Base-by-base conservation (phyloP, 2,797 vertebrate species). In the Melanotaenia pygmaea region DNA sequence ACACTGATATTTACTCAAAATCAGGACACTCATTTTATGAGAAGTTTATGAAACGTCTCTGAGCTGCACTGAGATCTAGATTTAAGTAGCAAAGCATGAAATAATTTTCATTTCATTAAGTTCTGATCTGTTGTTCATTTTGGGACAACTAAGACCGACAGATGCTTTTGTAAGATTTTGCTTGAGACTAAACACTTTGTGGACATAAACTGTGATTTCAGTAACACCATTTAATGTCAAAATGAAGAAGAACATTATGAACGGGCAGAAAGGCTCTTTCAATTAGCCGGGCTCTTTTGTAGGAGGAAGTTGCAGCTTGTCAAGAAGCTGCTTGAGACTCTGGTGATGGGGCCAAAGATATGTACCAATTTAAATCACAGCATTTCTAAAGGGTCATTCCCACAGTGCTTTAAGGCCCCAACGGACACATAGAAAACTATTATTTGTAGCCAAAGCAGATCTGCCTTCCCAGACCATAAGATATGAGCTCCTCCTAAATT, bases 401-500 rank as follows among this genome's bases (percentile, higher is more conserved):
- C 89, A 91, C 82, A 76, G 75, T 53, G 51, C 73, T 76, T 70
- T 45, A 75, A 66, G 56, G n/a, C 76, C 79, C 68, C 58, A 56
- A 24, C 14, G 70, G 61, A 70, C 84, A 85, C 65, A 84, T 14
- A 53, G 53, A 72, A 63, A 82, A 73, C 35, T 50, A 67, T 76
- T 54, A 77, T 84, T 76, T 84, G 72, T 74, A 59, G 69, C 43
- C 61, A 74, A 22, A 86, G 53, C 43, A 85, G 73, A 76, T 70
- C 66, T 11, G 18, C 6, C 35, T 88, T 90, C 85, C 87, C 80
- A 85, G 73, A 84, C 67, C 12, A 34, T 11, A 64, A 66, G 30
- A 24, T 65, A 75, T 64, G 34, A 80, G 68, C 60, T 72, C 54
- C 38, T 77, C 64, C 53, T 85, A 80, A 84, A 81, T 86, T 88